Conservation (phyloP, 2,888 invertebrate genomes). For the Elegia similella region DNA sequence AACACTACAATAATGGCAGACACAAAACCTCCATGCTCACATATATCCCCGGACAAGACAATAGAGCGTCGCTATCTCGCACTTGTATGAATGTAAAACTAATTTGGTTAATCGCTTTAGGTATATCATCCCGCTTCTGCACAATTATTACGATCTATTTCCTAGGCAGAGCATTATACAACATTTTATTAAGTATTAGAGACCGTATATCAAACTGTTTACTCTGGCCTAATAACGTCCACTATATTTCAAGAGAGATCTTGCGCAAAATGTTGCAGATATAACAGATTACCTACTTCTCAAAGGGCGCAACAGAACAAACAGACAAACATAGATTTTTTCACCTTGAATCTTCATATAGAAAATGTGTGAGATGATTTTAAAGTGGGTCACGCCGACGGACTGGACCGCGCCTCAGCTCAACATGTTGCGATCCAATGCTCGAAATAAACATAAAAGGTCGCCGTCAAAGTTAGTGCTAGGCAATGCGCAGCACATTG, state of each 20-base stretch:
- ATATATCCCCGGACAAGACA: conserved; percentile 8
- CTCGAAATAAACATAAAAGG: conserved; percentile 73
- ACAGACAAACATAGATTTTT: conserved; percentile 27
- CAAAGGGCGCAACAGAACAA: conserved; percentile 3
- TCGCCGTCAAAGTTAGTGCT: conserved; percentile 59
- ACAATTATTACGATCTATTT: conserved; percentile 5
- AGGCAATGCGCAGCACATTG: conserved; percentile 57
- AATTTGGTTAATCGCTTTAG: conserved; percentile 6
- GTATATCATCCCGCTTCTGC: not conserved
- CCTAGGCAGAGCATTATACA: not conserved
- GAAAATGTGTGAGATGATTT: conserved; percentile 31
- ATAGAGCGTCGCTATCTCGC: not conserved
- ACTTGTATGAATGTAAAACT: conserved; percentile 5
- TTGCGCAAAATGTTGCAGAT: not conserved
- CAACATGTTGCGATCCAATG: conserved; percentile 45
- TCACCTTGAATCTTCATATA: conserved; percentile 43
- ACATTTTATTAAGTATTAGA: not conserved
- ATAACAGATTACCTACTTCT: not conserved
- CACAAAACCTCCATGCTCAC: conserved; percentile 12
- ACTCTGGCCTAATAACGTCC: not conserved
- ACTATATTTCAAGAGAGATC: not conserved
- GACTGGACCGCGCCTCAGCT: conserved; percentile 49
- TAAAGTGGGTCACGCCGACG: conserved; percentile 61
- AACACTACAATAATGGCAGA: conserved; percentile 13
- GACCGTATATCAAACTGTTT: conserved; percentile 4